Conservation (phyloP, 2,888 invertebrate species). For the Drosophila niveifrons region DNA sequence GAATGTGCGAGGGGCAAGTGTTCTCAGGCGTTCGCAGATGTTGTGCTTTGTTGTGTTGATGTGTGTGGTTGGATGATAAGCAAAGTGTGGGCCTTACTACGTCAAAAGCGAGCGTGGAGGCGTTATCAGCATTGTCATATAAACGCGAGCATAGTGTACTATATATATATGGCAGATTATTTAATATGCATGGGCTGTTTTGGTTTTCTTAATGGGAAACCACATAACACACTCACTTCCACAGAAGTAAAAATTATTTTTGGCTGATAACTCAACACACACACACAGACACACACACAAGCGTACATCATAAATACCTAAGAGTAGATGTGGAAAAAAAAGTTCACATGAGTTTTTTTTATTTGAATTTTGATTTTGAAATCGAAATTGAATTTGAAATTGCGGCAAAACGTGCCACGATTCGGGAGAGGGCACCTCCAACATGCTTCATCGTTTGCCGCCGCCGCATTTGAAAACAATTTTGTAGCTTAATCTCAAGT, state of each 20-base stretch:
- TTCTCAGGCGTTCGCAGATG: slow-evolving; percentile 46
- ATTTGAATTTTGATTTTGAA: slow-evolving; percentile 3
- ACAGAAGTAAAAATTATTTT: slow-evolving; percentile 19
- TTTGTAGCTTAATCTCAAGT: slow-evolving; percentile 72
- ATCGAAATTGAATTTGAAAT: not conserved
- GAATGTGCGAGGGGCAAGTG: slow-evolving; percentile 29
- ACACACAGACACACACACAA: slow-evolving; percentile 5
- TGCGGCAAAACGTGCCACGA: slow-evolving; percentile 34
- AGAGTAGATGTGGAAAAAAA: not conserved
- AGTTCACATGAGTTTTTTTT: slow-evolving; percentile 40
- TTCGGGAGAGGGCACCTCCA: slow-evolving; percentile 32
- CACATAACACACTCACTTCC: slow-evolving; percentile 29
- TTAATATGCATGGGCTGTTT: slow-evolving; percentile 60
- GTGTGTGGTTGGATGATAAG: slow-evolving; percentile 53
- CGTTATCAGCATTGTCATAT: slow-evolving; percentile 50
- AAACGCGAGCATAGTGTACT: slow-evolving; percentile 20
- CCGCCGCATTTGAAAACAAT: slow-evolving; percentile 64
- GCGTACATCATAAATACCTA: not conserved
- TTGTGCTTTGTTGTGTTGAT: slow-evolving; percentile 39
- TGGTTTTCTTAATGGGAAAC: slow-evolving; percentile 59
- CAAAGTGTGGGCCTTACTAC: slow-evolving; percentile 60
- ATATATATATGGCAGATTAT: slow-evolving; percentile 31
- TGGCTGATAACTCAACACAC: slow-evolving; percentile 31
- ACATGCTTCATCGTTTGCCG: slow-evolving; percentile 15
- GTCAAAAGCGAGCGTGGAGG: slow-evolving; percentile 55